These are phyloP conservation scores for Parnassius apollo DNA, from an alignment of 2,888 invertebrate genomes.

Conservation along the genomic window DNA sequence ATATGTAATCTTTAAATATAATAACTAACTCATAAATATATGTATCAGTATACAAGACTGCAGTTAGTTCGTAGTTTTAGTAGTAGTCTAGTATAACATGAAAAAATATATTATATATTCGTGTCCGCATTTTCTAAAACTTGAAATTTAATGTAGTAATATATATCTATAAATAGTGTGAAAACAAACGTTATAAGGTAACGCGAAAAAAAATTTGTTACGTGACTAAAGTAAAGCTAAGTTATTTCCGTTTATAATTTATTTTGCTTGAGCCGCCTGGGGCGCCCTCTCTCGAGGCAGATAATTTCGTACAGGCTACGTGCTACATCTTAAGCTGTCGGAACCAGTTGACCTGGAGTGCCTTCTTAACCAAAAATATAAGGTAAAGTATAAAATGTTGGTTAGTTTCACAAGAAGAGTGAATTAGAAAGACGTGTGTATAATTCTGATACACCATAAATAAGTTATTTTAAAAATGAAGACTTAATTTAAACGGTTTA, in stretches of 20 bases:
- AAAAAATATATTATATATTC: too few species aligned
- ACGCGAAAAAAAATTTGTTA: slow-evolving; percentile 52
- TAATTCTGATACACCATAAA: not conserved
- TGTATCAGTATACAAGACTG: too few species aligned
- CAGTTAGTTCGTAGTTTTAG: too few species aligned
- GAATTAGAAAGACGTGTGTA: slow-evolving; percentile 4
- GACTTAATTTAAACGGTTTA: not conserved
- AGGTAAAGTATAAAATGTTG: slow-evolving; percentile 38
- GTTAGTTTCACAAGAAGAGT: slow-evolving; percentile 14
- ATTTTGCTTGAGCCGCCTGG: slow-evolving; percentile 59
- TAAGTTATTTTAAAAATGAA: too few species aligned
- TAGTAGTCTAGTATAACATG: too few species aligned
- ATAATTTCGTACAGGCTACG: slow-evolving; percentile 70
- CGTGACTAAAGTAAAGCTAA: slow-evolving; percentile 60
- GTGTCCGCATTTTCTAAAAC: too few species aligned
- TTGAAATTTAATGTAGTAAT: too few species aligned
- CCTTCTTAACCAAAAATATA: slow-evolving; percentile 47
- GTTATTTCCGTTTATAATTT: slow-evolving; percentile 67
- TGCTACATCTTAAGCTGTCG: slow-evolving; percentile 58
- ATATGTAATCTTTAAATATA: too few species aligned
- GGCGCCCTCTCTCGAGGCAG: slow-evolving; percentile 60
- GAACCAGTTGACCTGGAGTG: slow-evolving; percentile 54
- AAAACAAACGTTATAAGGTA: slow-evolving; percentile 43
- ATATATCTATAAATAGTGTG: too few species aligned
- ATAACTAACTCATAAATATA: too few species aligned